phyloP scores from a whole-genome alignment of 2,888 invertebrate genomes.

The Conchocele bisecta region DNA sequence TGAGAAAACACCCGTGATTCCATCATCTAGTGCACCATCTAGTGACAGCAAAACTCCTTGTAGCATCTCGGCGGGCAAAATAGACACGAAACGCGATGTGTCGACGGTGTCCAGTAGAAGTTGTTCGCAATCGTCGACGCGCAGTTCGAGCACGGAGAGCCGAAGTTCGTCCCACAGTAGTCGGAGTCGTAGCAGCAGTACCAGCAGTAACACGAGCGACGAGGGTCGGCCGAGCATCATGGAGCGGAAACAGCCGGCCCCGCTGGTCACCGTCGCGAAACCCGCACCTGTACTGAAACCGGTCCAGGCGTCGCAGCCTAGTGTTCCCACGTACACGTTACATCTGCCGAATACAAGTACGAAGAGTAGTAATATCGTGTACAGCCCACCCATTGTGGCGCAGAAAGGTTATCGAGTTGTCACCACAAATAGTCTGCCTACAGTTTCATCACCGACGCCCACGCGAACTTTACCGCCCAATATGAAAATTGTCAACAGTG shows the following conservation, averaged over 20 bases:
- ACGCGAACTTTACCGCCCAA: slow-evolving; percentile 8
- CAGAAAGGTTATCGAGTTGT: slow-evolving; percentile 22
- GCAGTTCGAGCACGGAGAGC: slow-evolving; percentile 41
- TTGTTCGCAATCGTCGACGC: slow-evolving; percentile 15
- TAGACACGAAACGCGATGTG: slow-evolving; percentile 21
- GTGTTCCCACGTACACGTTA: slow-evolving; percentile 44
- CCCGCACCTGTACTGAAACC: not conserved
- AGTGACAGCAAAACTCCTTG: slow-evolving; percentile 47
- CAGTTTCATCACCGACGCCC: not conserved
- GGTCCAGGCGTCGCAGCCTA: not conserved
- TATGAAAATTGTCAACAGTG: slow-evolving; percentile 38
- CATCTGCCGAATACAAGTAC: slow-evolving; percentile 30
- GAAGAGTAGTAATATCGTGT: slow-evolving; percentile 31
- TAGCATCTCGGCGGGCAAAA: slow-evolving; percentile 19
- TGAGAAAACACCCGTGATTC: not conserved
- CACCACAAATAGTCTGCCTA: slow-evolving; percentile 10
- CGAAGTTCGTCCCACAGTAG: slow-evolving; percentile 56
- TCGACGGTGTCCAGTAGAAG: slow-evolving; percentile 44
- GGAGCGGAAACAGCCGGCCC: slow-evolving; percentile 23
- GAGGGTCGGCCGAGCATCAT: slow-evolving; percentile 17
- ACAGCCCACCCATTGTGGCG: slow-evolving; percentile 17
- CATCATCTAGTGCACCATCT: not conserved
- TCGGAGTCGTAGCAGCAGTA: slow-evolving; percentile 61
- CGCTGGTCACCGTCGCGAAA: not conserved
- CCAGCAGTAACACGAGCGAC: slow-evolving; percentile 55